Conservation (phyloP, 2,888 invertebrate species). For the Scaptomyza cyrtandrae region DNA sequence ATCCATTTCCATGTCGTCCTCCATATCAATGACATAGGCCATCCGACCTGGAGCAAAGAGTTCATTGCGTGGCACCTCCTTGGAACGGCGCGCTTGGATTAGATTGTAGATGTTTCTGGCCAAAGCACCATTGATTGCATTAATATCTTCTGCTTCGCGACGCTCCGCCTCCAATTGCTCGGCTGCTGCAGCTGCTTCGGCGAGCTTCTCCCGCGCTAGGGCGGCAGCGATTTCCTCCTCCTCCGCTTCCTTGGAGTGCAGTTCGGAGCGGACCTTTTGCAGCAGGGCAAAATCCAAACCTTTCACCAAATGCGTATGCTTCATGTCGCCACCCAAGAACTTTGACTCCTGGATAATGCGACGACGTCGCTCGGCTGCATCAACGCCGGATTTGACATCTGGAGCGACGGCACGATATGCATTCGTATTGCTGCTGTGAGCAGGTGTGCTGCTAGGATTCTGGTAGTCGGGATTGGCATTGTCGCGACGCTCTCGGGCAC, state of each 20-base stretch:
- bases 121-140: slow-evolving; percentile 88
- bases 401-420: slow-evolving; percentile 95
- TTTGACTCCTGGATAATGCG: slow-evolving; percentile 99
- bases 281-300: slow-evolving; percentile 96
- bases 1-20: slow-evolving; percentile 94
- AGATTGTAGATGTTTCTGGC: slow-evolving; percentile 89
- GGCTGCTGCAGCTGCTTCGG: slow-evolving; percentile 84
- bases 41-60: slow-evolving; percentile 97
- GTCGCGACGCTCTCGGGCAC: slow-evolving; percentile 95
- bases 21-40: slow-evolving; percentile 99
- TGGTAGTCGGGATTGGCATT: slow-evolving; percentile 93
- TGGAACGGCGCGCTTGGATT: slow-evolving; percentile 87
- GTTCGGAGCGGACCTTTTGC: slow-evolving; percentile 97
- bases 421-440: slow-evolving; percentile 82
- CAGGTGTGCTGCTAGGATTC: slow-evolving; percentile 89
- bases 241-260: slow-evolving; percentile 88
- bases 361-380: slow-evolving; percentile 96
- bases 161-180: slow-evolving; percentile 83
- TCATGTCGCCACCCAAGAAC: slow-evolving; percentile 99
- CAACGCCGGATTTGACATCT: slow-evolving; percentile 96
- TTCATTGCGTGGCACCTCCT: slow-evolving; percentile 93
- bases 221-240: slow-evolving; percentile 93
- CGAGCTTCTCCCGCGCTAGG: slow-evolving; percentile 72
- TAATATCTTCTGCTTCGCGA: slow-evolving; percentile 89
- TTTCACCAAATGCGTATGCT: slow-evolving; percentile 99